Evolutionary conservation across 2,888 invertebrate genomes (phyloP).

Genomic region (Zele albiditarsus): DNA sequence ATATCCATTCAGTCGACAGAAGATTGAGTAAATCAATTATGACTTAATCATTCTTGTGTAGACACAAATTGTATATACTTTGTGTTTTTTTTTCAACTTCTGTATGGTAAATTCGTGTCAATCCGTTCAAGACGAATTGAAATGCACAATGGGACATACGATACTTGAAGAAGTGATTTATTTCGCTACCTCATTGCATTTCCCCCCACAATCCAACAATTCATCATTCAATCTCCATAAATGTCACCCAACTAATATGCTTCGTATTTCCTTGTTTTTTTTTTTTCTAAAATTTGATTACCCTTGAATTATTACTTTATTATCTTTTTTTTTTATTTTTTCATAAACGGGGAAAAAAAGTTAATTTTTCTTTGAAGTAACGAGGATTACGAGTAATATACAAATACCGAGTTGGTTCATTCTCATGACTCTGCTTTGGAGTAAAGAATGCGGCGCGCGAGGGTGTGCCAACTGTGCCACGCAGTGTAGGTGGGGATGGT

Average conservation of each 20-base stretch:
- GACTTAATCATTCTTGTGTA: conserved; percentile 23
- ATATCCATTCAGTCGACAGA: neutral
- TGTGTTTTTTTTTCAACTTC: conserved; percentile 9
- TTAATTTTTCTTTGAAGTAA: conserved; percentile 67
- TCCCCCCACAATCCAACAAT: conserved; percentile 22
- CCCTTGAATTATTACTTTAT: neutral
- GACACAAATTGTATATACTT: conserved; percentile 31
- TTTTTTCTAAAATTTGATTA: conserved; percentile 45
- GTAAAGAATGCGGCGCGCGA: conserved; percentile 73
- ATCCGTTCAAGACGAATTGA: conserved; percentile 8
- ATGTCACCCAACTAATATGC: conserved; percentile 24
- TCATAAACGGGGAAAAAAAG: conserved; percentile 22
- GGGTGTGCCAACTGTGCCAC: conserved; percentile 73
- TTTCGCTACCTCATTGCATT: conserved; percentile 39
- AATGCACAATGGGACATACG: conserved; percentile 1
- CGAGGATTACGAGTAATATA: conserved; percentile 73
- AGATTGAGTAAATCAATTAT: conserved; percentile 26
- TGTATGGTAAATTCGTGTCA: conserved; percentile 13
- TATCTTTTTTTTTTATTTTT: conserved; percentile 35
- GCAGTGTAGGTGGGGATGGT: conserved; percentile 72
- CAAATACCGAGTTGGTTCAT: conserved; percentile 73
- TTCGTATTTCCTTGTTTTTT: conserved; percentile 37
- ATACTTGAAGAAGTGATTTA: conserved; percentile 8
- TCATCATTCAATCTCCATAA: conserved; percentile 10
- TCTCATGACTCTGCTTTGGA: conserved; percentile 73